Base-by-base conservation (phyloP, 2,888 invertebrate species). In the Mesopsocus fuscifrons region DNA sequence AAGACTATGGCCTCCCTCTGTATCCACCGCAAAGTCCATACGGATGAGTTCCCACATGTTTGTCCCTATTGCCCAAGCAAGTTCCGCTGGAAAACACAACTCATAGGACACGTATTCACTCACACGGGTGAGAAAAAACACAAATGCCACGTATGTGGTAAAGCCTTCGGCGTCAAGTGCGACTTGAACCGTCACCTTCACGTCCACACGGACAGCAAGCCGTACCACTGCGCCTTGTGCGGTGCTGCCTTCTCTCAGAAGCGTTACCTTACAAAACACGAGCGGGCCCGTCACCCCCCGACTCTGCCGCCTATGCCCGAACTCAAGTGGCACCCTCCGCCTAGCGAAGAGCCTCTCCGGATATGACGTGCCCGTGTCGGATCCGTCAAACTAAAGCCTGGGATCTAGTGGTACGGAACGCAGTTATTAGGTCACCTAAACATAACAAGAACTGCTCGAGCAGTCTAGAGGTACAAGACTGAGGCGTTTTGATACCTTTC, bases 21-120 rank as follows among this genome's bases (percentile, higher is more conserved):
- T 13, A 57, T 57, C 15, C 71, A 72, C 50, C 53, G 52, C 45
- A 62, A 59, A 46, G 57, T 57, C 1, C 71, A 71, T 47, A 60
- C 61, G 3, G 61, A 68, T 46, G 58, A 59, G 38, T 69, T 67
- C 47, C 71, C 74, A 2, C 67, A 66, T 54, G 59, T 61, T 16
- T 77, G 76, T 56, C 62, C 62, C 1, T 66, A 69, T 47, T 75
- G 75, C 53, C 61, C 58, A n/a, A 66, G 69, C 38, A 56, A 55
- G 42, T 76, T 72, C 54, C 64, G 66, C 31, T 59, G 73, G 4
- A 57, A 58, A 18, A 64, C 64, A 17, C 68, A 72, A 52, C 56
- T 73, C 50, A 54, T 60, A 43, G 66, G 68, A 38, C 74, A 74
- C 54, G 56, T 64, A 1, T 66, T 70, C 2, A 65, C 66, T 42